These are phyloP conservation scores for Steinernema scapterisci DNA, from an alignment of 2,888 invertebrate species.

Conservation along the genomic window DNA sequence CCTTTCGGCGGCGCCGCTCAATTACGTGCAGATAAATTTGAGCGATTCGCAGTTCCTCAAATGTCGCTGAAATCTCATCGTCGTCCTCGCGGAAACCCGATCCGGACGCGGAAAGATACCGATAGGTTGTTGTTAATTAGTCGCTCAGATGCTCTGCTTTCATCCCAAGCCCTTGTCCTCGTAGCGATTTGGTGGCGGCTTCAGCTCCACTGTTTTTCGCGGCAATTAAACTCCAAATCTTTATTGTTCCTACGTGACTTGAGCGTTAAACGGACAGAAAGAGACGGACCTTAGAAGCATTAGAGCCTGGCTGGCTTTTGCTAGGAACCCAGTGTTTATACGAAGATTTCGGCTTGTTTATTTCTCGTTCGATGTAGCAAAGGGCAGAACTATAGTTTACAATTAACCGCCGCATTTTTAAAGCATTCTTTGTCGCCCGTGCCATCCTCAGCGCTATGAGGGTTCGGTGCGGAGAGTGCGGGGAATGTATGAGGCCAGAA, in stretches of 20 bases:
- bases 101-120: neutral
- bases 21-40: constrained; percentile 16
- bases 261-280: neutral
- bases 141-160: neutral
- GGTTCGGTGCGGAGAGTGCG: neutral
- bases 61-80: constrained; percentile 19
- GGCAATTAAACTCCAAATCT: neutral
- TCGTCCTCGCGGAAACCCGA: neutral
- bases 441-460: no score
- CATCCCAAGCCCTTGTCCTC: neutral
- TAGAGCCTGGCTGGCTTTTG: neutral
- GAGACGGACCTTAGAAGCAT: neutral
- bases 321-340: neutral
- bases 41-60: constrained; percentile 24
- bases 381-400: constrained; percentile 15
- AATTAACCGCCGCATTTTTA: neutral
- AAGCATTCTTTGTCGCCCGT: no score
- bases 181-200: neutral
- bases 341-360: constrained; percentile 1
- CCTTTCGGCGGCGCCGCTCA: constrained; percentile 19
- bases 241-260: neutral
- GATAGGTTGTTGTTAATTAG: constrained; percentile 18
- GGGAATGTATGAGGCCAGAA: neutral
- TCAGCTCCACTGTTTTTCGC: neutral
- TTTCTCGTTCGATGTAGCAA: neutral